phyloP scores from a whole-genome alignment of 2,888 invertebrate species.

The Copidosoma aretas region DNA sequence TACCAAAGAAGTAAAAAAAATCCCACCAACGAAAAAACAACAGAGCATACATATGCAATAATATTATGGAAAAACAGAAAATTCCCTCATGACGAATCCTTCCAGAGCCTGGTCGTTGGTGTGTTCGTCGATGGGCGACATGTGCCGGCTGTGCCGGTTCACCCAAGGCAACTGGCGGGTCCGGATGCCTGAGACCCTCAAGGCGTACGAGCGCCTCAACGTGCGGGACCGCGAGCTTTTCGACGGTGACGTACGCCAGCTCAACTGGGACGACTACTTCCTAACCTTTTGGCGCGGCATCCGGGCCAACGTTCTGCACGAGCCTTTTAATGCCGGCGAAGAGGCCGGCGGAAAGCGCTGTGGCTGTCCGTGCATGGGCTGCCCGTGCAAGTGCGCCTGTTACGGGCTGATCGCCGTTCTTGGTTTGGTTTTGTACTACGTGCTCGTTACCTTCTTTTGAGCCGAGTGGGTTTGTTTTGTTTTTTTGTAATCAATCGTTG shows the following conservation, averaged over 20 bases:
- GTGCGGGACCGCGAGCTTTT: constrained; percentile 48
- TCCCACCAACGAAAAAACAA: too few species aligned
- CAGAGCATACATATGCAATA: too few species aligned
- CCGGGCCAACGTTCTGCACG: constrained; percentile 32
- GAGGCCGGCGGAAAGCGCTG: background rate
- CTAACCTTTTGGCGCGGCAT: constrained; percentile 43
- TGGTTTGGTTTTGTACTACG: constrained; percentile 3
- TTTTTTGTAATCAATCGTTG: background rate
- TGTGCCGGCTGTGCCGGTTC: constrained; percentile 32
- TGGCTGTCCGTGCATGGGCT: background rate
- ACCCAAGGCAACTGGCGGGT: constrained; percentile 42
- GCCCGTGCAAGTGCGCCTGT: constrained; percentile 10
- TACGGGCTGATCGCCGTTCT: background rate
- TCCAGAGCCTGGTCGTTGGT: constrained; percentile 26
- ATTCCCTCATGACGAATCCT: background rate
- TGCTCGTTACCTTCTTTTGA: background rate
- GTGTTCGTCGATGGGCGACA: constrained; percentile 21
- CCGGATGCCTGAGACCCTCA: constrained; percentile 42
- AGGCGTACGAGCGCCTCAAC: constrained; percentile 47
- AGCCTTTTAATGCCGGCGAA: background rate
- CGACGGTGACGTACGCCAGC: constrained; percentile 46
- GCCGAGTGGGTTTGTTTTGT: background rate
- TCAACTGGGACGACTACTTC: constrained; percentile 47
- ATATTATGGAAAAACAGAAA: background rate
- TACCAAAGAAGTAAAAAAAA: too few species aligned